A percentile compares a stretch with the other conserved stretches of the same genome.
Evolutionary conservation across 2,797 vertebrate species (phyloP).

Genomic region (Platalea minor): DNA sequence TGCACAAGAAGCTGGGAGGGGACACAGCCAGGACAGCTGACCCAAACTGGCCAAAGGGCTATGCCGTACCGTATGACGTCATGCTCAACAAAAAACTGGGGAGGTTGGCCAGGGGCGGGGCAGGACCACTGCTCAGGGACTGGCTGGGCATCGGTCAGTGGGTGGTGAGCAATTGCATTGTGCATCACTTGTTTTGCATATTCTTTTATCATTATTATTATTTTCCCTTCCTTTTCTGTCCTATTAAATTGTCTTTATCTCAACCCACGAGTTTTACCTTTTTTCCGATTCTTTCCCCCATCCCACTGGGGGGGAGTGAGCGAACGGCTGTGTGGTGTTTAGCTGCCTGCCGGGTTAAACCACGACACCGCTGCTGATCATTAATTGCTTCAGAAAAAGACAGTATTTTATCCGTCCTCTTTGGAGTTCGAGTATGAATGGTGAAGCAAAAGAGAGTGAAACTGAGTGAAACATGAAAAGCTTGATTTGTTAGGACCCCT

Average conservation of each 20-base stretch:
- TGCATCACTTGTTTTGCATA: background rate
- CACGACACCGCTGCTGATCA: constrained; percentile 52
- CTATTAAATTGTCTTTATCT: background rate
- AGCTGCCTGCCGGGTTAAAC: background rate
- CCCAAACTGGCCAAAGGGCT: background rate
- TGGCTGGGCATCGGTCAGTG: background rate
- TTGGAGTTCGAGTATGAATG: constrained; percentile 77
- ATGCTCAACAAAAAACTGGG: background rate
- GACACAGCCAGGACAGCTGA: background rate
- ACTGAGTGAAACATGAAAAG: constrained; percentile 91
- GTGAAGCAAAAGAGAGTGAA: constrained; percentile 78
- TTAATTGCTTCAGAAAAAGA: constrained; percentile 84
- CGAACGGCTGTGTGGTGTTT: background rate
- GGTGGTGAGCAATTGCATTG: background rate
- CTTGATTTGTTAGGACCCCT: constrained; percentile 91
- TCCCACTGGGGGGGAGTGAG: background rate
- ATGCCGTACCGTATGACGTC: background rate
- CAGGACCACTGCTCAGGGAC: background rate
- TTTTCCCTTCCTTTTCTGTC: background rate
- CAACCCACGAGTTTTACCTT: background rate
- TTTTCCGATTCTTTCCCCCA: background rate
- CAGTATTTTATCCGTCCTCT: constrained; percentile 81
- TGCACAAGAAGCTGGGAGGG: background rate
- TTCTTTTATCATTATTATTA: background rate
- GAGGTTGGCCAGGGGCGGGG: background rate